These are phyloP conservation scores for Sebastes taczanowskii DNA, from an alignment of 2,797 vertebrate genomes.

Conservation along the genomic window DNA sequence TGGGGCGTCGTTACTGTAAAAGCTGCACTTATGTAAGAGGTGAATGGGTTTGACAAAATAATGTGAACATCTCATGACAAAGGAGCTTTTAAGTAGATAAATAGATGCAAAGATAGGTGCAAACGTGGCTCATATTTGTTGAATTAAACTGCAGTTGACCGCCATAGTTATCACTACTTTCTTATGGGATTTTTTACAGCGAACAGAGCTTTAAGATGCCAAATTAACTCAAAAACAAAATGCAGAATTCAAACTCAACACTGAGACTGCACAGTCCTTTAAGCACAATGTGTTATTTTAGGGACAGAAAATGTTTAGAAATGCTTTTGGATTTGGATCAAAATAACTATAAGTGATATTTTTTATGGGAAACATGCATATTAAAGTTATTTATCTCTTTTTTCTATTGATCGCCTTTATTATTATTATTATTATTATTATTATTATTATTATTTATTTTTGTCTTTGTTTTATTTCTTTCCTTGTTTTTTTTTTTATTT, in stretches of 20 bases:
- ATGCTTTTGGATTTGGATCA: no score
- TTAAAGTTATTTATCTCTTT: no score
- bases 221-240: neutral
- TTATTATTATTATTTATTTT: no score
- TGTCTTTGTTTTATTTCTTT: no score
- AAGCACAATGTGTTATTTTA: neutral
- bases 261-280: neutral
- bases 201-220: neutral
- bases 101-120: no score
- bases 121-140: neutral
- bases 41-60: neutral
- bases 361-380: no score
- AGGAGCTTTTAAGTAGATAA: neutral
- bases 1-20: neutral
- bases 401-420: no score
- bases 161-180: neutral
- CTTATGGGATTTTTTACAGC: neutral
- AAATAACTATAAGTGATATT: no score
- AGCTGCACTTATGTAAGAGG: constrained; percentile 1
- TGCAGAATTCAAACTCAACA: neutral
- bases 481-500: no score
- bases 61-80: neutral
- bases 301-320: neutral
- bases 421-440: no score
- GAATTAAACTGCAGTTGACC: neutral